Conservation (phyloP, 2,113 vertebrate genomes). For the Spilogale gracilis region DNA sequence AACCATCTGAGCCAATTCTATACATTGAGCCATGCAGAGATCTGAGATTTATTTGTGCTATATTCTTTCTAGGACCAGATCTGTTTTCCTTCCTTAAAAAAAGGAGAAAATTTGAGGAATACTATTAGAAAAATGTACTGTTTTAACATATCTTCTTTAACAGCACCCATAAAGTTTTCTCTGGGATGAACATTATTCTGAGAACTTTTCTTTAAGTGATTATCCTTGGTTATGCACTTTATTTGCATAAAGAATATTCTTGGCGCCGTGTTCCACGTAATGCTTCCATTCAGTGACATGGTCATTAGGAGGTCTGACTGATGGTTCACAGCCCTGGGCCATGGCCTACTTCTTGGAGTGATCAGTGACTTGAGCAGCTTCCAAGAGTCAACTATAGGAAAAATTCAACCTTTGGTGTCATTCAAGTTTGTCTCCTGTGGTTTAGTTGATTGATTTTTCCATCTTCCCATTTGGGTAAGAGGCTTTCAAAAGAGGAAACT, state of each 20-base stretch:
- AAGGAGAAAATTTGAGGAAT: neutral
- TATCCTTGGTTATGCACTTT: neutral
- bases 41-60: neutral
- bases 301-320: conserved; percentile 56
- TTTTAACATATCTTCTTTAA: conserved; percentile 30
- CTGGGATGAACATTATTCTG: neutral
- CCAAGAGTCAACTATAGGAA: conserved; percentile 29
- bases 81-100: neutral
- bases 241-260: conserved; percentile 52
- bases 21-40: neutral
- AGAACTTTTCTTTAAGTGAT: neutral
- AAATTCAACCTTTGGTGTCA: conserved; percentile 16
- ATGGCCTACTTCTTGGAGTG: conserved; percentile 48
- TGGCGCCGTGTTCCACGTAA: neutral
- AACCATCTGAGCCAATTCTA: neutral
- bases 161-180: neutral
- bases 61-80: neutral
- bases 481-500: conserved; percentile 1
- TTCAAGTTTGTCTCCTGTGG: neutral
- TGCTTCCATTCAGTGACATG: neutral
- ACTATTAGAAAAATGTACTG: neutral
- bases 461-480: neutral
- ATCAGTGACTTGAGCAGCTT: conserved; percentile 49
- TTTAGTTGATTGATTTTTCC: conserved; percentile 45
- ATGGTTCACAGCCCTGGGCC: conserved; percentile 14